phyloP scores from a whole-genome alignment of 2,888 invertebrate species.

The Adelphocoris suturalis region DNA sequence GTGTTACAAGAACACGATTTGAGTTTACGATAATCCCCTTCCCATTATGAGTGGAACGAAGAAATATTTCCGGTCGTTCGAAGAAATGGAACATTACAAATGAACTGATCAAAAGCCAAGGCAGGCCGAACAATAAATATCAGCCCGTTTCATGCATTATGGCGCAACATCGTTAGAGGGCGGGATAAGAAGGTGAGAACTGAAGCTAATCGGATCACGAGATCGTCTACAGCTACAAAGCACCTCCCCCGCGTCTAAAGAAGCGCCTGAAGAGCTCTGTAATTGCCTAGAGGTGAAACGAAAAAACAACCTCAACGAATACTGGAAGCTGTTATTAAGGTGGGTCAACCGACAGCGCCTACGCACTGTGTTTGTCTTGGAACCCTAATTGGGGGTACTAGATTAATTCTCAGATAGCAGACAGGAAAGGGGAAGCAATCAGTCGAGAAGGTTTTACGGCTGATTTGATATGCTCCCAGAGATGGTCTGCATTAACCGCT shows the following conservation, averaged over 20 bases:
- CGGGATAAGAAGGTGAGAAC: constrained; percentile 26
- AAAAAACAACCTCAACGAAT: constrained; percentile 29
- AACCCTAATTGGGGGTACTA: constrained; percentile 38
- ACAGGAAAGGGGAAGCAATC: constrained; percentile 35
- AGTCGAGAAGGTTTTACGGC: constrained; percentile 35
- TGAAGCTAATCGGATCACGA: constrained; percentile 11
- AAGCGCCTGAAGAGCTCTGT: not conserved
- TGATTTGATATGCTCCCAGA: constrained; percentile 38
- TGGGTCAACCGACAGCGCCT: constrained; percentile 27
- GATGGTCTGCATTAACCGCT: constrained; percentile 44
- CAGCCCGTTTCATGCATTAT: not conserved
- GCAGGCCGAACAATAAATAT: constrained; percentile 5
- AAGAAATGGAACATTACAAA: not conserved
- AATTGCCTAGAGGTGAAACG: not conserved
- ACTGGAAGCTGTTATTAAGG: constrained; percentile 45
- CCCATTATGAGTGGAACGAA: constrained; percentile 4
- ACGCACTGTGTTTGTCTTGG: constrained; percentile 35
- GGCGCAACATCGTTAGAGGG: constrained; percentile 19
- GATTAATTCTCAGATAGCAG: constrained; percentile 25
- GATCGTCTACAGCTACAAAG: constrained; percentile 9
- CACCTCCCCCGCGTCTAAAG: not conserved
- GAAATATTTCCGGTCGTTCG: constrained; percentile 19
- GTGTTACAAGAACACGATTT: not conserved
- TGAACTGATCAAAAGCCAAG: constrained; percentile 22
- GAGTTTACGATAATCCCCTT: not conserved